phyloP scores from a whole-genome alignment of 2,113 vertebrate genomes.

The Barnardius zonarius region DNA sequence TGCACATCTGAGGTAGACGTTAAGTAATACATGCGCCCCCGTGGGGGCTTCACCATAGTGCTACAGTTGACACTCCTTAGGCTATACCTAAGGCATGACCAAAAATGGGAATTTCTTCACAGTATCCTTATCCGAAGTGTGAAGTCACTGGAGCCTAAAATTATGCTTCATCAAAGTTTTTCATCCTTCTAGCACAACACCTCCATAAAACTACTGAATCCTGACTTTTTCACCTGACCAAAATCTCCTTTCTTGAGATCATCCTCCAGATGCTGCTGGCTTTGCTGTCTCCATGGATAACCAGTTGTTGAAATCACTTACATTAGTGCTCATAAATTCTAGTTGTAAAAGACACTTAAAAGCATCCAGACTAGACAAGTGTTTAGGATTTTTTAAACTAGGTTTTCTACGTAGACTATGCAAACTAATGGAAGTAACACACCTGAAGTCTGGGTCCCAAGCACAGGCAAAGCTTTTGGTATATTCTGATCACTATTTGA shows the following conservation, averaged over 20 bases:
- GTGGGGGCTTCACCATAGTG: background rate
- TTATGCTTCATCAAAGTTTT: background rate
- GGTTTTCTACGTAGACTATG: background rate
- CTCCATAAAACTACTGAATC: background rate
- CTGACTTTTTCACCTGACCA: background rate
- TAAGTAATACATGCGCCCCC: background rate
- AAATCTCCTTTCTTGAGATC: background rate
- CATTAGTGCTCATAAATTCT: background rate
- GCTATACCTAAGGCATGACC: background rate
- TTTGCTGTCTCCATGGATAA: background rate
- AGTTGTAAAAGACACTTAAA: background rate
- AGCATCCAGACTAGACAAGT: background rate
- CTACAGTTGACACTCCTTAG: background rate
- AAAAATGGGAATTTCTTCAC: background rate
- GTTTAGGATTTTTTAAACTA: background rate
- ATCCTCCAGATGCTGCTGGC: background rate
- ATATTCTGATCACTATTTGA: background rate
- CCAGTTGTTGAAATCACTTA: background rate
- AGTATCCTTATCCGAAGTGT: background rate
- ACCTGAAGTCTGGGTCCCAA: background rate
- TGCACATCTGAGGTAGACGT: background rate
- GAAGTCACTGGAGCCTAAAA: background rate
- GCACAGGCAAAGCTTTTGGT: background rate
- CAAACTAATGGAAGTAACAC: background rate
- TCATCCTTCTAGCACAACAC: background rate